These are phyloP conservation scores for Goniozus legneri DNA, from an alignment of 1,140 invertebrate species.

Conservation along the genomic window DNA sequence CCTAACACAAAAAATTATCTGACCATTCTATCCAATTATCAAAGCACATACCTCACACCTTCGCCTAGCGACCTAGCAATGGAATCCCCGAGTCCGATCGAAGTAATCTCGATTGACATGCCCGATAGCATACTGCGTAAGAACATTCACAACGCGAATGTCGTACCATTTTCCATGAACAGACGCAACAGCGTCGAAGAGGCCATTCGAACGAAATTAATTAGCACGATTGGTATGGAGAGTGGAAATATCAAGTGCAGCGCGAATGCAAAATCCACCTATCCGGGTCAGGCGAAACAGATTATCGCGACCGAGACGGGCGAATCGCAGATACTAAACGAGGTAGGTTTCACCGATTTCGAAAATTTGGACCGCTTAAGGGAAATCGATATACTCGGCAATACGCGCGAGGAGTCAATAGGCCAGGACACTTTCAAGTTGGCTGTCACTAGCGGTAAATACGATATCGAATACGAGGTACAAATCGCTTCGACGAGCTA, in stretches of 20 bases:
- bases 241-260: conserved; percentile 39
- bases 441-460: background rate
- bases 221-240: conserved; percentile 35
- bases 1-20: conserved; percentile 40
- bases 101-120: conserved; percentile 49
- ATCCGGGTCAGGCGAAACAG: conserved; percentile 57
- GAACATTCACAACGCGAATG: conserved; percentile 38
- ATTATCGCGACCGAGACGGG: conserved; percentile 51
- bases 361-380: conserved; percentile 28
- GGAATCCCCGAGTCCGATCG: conserved; percentile 53
- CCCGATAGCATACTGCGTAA: conserved; percentile 50
- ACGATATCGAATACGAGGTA: background rate
- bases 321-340: conserved; percentile 47
- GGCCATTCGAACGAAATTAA: conserved; percentile 36
- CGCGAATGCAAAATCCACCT: conserved; percentile 33
- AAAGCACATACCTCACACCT: conserved; percentile 51
- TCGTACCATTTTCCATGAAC: conserved; percentile 12
- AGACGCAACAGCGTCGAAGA: conserved; percentile 31
- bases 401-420: too few relatives aligned
- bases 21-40: conserved; percentile 40
- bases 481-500: background rate
- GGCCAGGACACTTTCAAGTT: too few relatives aligned
- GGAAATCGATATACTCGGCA: too few relatives aligned
- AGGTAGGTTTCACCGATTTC: conserved; percentile 51
- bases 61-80: conserved; percentile 58